Percentiles rank a stretch among this genome's conserved stretches.
Evolutionary conservation across 2,797 vertebrate species (phyloP).

Genomic region (Vipera ursinii): DNA sequence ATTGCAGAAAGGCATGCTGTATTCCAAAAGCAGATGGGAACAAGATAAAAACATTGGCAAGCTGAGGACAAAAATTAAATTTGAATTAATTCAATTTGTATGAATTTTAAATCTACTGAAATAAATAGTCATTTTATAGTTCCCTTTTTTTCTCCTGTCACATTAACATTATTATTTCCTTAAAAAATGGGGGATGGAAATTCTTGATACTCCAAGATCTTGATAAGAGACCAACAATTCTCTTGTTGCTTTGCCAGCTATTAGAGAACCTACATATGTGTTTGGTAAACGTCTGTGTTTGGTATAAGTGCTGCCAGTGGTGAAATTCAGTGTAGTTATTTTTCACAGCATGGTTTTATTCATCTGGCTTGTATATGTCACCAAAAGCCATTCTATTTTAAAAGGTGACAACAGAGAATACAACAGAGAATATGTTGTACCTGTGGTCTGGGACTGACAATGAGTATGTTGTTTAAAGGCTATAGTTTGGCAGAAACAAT

Average conservation of each 20-base stretch:
- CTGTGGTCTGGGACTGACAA: background rate
- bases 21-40: background rate
- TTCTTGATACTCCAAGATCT: background rate
- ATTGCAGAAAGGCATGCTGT: background rate
- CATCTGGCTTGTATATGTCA: background rate
- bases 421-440: background rate
- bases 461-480: background rate
- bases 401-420: background rate
- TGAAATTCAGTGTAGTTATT: background rate
- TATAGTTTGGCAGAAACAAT: background rate
- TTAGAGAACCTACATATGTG: background rate
- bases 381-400: background rate
- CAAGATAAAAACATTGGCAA: background rate
- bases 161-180: background rate
- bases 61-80: background rate
- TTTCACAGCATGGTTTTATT: background rate
- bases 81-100: background rate
- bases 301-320: background rate
- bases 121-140: background rate
- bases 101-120: background rate
- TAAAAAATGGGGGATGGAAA: too few species aligned
- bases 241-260: background rate
- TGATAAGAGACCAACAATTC: background rate
- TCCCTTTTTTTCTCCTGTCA: background rate
- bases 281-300: background rate